Percentiles rank a stretch among this genome's conserved stretches.
phyloP scores from a whole-genome alignment of 2,888 invertebrate species.

The Drosophila affinis region DNA sequence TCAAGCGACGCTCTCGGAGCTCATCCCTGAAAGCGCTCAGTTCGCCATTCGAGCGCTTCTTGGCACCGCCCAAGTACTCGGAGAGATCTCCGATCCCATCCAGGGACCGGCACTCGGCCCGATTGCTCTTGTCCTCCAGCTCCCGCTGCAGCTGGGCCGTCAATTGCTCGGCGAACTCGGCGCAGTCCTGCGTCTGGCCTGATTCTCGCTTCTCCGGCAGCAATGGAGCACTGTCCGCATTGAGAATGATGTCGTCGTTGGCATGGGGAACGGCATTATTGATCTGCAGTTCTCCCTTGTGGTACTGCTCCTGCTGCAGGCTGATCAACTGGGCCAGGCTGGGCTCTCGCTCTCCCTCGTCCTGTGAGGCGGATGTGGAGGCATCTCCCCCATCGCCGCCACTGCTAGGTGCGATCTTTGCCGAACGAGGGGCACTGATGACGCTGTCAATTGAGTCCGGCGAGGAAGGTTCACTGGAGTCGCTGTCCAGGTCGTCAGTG shows the following conservation, averaged over 20 bases:
- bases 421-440: constrained; percentile 87
- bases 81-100: constrained; percentile 79
- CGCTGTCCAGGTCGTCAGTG: constrained; percentile 95
- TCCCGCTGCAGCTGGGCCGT: constrained; percentile 92
- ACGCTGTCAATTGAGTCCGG: constrained; percentile 95
- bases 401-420: constrained; percentile 48
- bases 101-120: constrained; percentile 75
- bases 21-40: constrained; percentile 82
- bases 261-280: constrained; percentile 57
- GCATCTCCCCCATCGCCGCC: constrained; percentile 32
- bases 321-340: constrained; percentile 50
- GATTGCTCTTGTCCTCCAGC: constrained; percentile 86
- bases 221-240: constrained; percentile 75
- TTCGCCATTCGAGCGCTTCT: constrained; percentile 80
- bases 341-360: constrained; percentile 56
- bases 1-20: constrained; percentile 82
- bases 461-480: constrained; percentile 92
- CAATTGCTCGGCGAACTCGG: constrained; percentile 92
- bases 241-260: constrained; percentile 72
- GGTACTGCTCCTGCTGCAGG: constrained; percentile 58
- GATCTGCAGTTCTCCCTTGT: constrained; percentile 69
- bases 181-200: constrained; percentile 86
- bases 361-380: constrained; percentile 43
- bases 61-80: constrained; percentile 64
- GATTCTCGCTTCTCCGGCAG: constrained; percentile 61